Percentiles rank a stretch among this genome's conserved stretches.
Evolutionary conservation across 2,888 invertebrate genomes (phyloP).

Genomic region (Protonemura montana): DNA sequence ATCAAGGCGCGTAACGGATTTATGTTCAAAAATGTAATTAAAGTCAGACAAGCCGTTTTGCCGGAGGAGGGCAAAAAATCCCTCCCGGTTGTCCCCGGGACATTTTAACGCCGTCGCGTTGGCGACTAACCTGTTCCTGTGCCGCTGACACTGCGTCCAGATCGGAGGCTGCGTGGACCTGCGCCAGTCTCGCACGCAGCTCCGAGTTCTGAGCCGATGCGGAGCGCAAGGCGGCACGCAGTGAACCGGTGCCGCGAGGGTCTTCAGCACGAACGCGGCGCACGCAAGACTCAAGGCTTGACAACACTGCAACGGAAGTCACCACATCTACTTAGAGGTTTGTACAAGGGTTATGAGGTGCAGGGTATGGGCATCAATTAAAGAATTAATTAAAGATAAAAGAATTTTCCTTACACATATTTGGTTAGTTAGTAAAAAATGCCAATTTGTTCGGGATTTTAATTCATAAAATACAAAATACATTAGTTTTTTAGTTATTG

Average conservation of each 20-base stretch:
- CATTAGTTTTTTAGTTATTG: no score
- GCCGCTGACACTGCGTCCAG: constrained; percentile 67
- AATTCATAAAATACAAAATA: no score
- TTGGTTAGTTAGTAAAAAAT: no score
- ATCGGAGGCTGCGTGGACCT: constrained; percentile 71
- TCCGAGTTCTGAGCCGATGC: constrained; percentile 80
- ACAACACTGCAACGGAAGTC: constrained; percentile 17
- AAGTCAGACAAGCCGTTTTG: no score
- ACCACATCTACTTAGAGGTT: constrained; percentile 26
- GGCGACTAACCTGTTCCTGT: neutral
- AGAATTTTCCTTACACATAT: no score
- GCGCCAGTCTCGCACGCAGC: constrained; percentile 68
- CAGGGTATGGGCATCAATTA: neutral
- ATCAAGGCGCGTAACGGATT: no score
- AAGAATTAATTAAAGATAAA: constrained; percentile 42
- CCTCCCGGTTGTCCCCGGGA: no score
- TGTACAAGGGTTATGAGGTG: constrained; percentile 42
- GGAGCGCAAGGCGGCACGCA: constrained; percentile 69
- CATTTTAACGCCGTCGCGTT: no score
- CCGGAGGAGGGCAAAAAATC: no score
- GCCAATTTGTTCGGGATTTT: no score
- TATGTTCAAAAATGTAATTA: no score
- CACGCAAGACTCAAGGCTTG: constrained; percentile 44
- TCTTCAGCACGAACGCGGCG: constrained; percentile 55
- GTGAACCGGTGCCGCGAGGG: constrained; percentile 60